Evolutionary conservation across 2,113 vertebrate genomes (phyloP).

Genomic region (Camelus dromedarius): DNA sequence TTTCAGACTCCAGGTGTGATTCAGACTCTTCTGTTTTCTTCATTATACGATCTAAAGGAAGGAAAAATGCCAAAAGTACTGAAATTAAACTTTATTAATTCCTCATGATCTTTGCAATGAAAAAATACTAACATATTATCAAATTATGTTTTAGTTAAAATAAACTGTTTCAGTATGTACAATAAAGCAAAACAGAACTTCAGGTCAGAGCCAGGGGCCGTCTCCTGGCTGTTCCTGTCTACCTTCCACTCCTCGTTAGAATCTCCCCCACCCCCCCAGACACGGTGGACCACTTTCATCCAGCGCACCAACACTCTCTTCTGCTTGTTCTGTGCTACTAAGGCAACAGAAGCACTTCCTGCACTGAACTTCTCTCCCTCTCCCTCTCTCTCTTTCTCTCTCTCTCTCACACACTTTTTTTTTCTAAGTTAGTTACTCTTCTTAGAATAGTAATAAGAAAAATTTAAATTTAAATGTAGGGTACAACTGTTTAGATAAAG

Average conservation of each 20-base stretch:
- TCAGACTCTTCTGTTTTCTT: conserved; percentile 86
- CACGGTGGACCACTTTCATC: not conserved
- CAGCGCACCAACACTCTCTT: not conserved
- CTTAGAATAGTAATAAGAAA: conserved; percentile 10
- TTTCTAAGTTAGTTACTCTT: not conserved
- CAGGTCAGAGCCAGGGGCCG: not conserved
- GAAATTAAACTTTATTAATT: conserved; percentile 55
- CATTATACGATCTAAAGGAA: conserved; percentile 83
- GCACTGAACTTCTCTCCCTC: not conserved
- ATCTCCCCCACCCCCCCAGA: not conserved
- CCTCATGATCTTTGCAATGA: not conserved
- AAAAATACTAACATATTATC: conserved; percentile 3
- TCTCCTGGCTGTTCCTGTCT: not conserved
- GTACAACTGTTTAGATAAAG: not conserved
- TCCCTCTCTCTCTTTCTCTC: no score
- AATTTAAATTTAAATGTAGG: not conserved
- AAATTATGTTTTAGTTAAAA: conserved; percentile 55
- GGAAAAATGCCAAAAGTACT: conserved; percentile 49
- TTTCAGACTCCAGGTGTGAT: conserved; percentile 84
- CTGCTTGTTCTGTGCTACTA: not conserved
- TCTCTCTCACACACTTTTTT: not conserved
- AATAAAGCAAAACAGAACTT: not conserved
- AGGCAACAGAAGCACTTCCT: not conserved
- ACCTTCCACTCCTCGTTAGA: not conserved
- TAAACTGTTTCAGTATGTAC: not conserved